Conservation (phyloP, 2,888 invertebrate genomes). For the Drosophila mayaguana region DNA sequence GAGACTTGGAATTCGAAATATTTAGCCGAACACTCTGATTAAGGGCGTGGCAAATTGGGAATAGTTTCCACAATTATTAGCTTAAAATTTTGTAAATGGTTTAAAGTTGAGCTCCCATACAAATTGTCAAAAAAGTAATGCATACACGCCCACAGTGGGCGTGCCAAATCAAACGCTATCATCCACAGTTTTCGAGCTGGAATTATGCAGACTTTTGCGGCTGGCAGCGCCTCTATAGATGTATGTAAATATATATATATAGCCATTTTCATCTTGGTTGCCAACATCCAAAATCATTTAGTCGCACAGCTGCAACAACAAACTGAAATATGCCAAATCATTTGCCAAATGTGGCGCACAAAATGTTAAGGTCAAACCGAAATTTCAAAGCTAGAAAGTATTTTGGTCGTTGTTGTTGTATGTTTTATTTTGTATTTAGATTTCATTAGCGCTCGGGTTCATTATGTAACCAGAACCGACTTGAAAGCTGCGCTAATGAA, state of each 20-base stretch:
- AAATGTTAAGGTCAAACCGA: constrained; percentile 64
- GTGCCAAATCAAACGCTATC: background rate
- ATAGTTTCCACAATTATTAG: constrained; percentile 32
- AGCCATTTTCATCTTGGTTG: background rate
- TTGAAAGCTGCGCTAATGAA: constrained; percentile 72
- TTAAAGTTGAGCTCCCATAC: background rate
- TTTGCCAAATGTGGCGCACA: constrained; percentile 46
- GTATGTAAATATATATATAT: background rate
- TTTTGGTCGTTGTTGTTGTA: constrained; percentile 21
- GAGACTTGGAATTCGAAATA: background rate
- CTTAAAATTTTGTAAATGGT: constrained; percentile 6
- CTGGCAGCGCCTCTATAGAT: background rate
- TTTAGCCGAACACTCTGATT: background rate
- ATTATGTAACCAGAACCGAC: constrained; percentile 75
- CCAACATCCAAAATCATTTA: background rate
- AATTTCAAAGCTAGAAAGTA: constrained; percentile 65
- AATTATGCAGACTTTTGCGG: background rate
- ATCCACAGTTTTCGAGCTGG: background rate
- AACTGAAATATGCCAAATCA: constrained; percentile 46
- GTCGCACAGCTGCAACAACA: background rate
- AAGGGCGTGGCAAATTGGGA: background rate
- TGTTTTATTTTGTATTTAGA: constrained; percentile 5
- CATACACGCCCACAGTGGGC: background rate
- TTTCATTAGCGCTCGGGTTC: constrained; percentile 28
- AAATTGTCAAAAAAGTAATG: background rate